A percentile compares a stretch with the other conserved stretches of the same genome.
Conservation (phyloP, 2,113 vertebrate genomes). For the Strigops habroptila region DNA sequence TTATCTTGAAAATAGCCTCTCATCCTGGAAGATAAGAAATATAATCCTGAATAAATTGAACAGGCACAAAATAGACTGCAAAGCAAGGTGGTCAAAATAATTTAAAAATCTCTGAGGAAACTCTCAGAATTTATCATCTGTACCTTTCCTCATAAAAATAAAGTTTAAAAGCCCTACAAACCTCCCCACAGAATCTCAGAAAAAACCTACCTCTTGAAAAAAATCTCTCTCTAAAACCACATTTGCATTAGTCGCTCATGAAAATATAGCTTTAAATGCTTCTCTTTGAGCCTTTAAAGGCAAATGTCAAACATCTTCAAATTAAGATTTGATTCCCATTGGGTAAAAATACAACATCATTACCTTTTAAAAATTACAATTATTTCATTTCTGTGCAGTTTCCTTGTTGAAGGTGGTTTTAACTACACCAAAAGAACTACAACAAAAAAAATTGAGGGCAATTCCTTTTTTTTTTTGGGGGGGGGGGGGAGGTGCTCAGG, state of each 20-base stretch:
- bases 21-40: not conserved
- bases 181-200: not conserved
- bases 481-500: not conserved
- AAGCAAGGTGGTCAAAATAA: not conserved
- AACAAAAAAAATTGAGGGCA: not conserved
- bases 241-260: not conserved
- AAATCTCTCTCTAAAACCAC: not conserved
- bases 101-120: not conserved
- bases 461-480: not conserved
- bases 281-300: not conserved
- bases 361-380: not conserved
- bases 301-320: not conserved
- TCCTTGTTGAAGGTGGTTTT: not conserved
- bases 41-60: not conserved
- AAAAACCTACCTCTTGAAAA: not conserved
- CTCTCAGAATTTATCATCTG: not conserved
- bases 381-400: not conserved
- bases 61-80: not conserved
- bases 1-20: not conserved
- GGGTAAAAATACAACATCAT: not conserved
- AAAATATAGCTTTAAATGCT: not conserved
- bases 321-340: not conserved
- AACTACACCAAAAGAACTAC: not conserved
- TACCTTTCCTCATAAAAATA: not conserved
- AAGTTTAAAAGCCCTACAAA: not conserved